These are phyloP conservation scores for Paramuricea clavata DNA, from an alignment of 92 coral and sea anemone genomes.

Conservation along the genomic window DNA sequence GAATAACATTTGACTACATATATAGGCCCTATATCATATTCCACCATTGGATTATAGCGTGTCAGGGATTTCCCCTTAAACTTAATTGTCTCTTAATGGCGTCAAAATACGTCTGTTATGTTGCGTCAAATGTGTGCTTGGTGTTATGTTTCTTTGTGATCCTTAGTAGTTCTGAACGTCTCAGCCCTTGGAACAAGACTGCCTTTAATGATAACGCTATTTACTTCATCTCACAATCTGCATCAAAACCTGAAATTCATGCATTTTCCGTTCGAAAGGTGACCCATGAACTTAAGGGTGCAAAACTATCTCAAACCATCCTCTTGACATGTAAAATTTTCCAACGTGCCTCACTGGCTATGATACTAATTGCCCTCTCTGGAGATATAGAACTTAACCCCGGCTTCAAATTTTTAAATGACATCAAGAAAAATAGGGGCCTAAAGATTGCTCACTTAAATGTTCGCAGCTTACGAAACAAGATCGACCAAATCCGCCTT, in stretches of 20 bases:
- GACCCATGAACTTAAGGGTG: no score
- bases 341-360: constrained; percentile 35
- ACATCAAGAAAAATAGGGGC: constrained; percentile 49
- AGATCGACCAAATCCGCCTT: constrained; percentile 43
- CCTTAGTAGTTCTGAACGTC: background rate
- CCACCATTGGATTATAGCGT: no score
- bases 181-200: background rate
- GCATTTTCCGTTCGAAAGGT: background rate
- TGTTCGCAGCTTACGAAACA: constrained; percentile 53
- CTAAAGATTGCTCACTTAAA: constrained; percentile 59
- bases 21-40: no score
- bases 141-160: background rate
- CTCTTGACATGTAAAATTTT: constrained; percentile 41
- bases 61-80: no score
- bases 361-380: constrained; percentile 43
- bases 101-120: no score
- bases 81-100: no score
- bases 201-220: constrained; percentile 1
- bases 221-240: constrained; percentile 39
- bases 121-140: no score
- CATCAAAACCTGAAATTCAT: constrained; percentile 48
- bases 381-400: constrained; percentile 57
- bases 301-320: constrained; percentile 29
- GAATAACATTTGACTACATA: no score
- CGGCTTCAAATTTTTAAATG: constrained; percentile 51